Conservation (phyloP, 2,113 vertebrate genomes). For the Oreocharis arfaki region DNA sequence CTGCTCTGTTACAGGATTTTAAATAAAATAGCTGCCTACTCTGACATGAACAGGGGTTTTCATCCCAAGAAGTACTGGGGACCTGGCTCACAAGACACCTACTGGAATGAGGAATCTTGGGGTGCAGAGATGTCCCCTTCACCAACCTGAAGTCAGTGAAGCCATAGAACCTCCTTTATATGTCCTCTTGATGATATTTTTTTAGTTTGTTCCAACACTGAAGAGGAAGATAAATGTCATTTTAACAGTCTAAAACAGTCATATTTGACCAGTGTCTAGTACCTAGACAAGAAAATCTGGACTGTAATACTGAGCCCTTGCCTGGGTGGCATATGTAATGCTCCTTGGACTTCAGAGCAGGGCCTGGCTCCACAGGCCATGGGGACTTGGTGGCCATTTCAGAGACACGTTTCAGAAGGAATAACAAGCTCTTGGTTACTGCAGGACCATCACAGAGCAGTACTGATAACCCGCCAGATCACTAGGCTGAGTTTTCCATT, state of each 20-base stretch:
- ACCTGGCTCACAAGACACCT: not conserved
- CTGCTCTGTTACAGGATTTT: not conserved
- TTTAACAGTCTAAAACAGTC: not conserved
- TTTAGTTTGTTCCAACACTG: not conserved
- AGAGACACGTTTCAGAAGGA: not conserved
- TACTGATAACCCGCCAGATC: not conserved
- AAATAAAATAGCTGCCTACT: not conserved
- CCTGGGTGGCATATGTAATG: not conserved
- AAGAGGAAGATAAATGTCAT: not conserved
- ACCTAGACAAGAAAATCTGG: not conserved
- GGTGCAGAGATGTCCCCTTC: not conserved
- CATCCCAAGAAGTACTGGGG: not conserved
- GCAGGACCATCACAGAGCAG: rapidly evolving
- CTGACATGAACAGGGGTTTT: not conserved
- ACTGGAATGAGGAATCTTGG: not conserved
- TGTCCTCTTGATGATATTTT: not conserved
- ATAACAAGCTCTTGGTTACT: not conserved
- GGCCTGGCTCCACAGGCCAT: rapidly evolving
- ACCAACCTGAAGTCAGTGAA: not conserved
- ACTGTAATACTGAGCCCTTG: not conserved
- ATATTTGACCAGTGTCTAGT: not conserved
- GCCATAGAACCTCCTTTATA: not conserved
- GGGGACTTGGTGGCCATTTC: not conserved
- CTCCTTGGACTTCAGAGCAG: not conserved
- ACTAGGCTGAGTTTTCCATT: not conserved